Conservation (phyloP, 2,888 invertebrate species). For the Hyppa rectilinea region DNA sequence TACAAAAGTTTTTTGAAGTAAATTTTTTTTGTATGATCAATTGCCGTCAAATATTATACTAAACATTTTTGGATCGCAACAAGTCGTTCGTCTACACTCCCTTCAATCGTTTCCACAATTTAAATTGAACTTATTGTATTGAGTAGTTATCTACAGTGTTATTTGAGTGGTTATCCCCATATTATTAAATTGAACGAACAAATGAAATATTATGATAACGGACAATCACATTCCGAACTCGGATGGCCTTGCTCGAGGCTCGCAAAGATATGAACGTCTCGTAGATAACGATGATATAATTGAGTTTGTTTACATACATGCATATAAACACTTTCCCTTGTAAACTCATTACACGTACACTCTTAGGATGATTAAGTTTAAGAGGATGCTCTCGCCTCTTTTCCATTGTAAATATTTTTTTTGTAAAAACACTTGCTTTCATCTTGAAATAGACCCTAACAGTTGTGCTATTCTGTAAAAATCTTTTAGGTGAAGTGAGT, state of each 20-base stretch:
- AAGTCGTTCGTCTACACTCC: background rate
- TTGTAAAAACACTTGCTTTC: fast-evolving
- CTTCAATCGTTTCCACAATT: conserved; percentile 67
- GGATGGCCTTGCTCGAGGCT: conserved; percentile 54
- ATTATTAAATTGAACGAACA: conserved; percentile 60
- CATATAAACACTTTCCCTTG: conserved; percentile 49
- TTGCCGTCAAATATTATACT: too few relatives aligned
- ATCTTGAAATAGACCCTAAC: too few relatives aligned
- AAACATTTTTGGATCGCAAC: background rate
- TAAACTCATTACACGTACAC: conserved; percentile 35
- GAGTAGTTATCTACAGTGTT: too few relatives aligned
- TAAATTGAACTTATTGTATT: conserved; percentile 59
- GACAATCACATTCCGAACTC: conserved; percentile 59
- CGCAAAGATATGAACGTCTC: conserved; percentile 51
- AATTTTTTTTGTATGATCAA: too few relatives aligned
- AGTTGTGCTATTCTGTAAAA: too few relatives aligned
- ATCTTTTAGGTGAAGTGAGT: too few relatives aligned
- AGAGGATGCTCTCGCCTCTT: conserved; percentile 1
- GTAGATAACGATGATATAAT: conserved; percentile 56
- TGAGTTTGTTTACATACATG: conserved; percentile 51
- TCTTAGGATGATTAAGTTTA: conserved; percentile 26
- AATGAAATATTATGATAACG: conserved; percentile 65
- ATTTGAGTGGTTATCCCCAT: conserved; percentile 47
- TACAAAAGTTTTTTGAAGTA: too few relatives aligned
- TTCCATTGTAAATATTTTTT: background rate